Percentiles rank a stretch among this genome's conserved stretches.
phyloP scores from a whole-genome alignment of 2,797 vertebrate genomes.

The Danio aesculapii region DNA sequence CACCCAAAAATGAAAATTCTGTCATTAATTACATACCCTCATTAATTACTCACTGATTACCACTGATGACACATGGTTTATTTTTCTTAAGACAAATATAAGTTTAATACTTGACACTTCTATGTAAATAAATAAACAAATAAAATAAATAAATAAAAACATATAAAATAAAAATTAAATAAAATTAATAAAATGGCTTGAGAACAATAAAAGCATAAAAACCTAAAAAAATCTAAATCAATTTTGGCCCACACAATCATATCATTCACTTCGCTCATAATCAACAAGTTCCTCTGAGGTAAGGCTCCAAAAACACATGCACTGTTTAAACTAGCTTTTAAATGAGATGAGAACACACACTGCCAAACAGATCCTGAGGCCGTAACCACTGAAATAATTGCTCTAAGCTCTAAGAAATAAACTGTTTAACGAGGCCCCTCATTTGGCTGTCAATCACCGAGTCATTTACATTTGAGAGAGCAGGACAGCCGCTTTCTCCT shows the following conservation, averaged over 20 bases:
- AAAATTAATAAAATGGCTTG: too few relatives aligned
- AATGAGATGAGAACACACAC: constrained; percentile 34
- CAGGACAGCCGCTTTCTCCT: constrained; percentile 13
- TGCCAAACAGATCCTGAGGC: constrained; percentile 26
- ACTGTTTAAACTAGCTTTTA: constrained; percentile 36
- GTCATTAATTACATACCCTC: too few relatives aligned
- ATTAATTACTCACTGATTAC: too few relatives aligned
- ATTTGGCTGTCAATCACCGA: constrained; percentile 43
- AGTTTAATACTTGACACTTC: too few relatives aligned
- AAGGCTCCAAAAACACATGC: constrained; percentile 12
- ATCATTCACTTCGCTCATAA: constrained; percentile 25
- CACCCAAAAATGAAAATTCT: too few relatives aligned
- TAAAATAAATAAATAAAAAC: too few relatives aligned
- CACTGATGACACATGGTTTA: too few relatives aligned
- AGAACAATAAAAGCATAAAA: not conserved
- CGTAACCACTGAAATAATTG: constrained; percentile 28
- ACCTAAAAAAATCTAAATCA: not conserved
- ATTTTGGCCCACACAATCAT: not conserved
- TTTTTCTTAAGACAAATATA: too few relatives aligned
- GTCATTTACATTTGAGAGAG: constrained; percentile 42
- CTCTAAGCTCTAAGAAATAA: constrained; percentile 43
- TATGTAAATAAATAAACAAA: too few relatives aligned
- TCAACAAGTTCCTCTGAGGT: constrained; percentile 7
- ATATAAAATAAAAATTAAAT: too few relatives aligned
- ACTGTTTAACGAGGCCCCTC: constrained; percentile 46